Conservation (phyloP, 2,797 vertebrate genomes). For the Denticeps clupeoides region DNA sequence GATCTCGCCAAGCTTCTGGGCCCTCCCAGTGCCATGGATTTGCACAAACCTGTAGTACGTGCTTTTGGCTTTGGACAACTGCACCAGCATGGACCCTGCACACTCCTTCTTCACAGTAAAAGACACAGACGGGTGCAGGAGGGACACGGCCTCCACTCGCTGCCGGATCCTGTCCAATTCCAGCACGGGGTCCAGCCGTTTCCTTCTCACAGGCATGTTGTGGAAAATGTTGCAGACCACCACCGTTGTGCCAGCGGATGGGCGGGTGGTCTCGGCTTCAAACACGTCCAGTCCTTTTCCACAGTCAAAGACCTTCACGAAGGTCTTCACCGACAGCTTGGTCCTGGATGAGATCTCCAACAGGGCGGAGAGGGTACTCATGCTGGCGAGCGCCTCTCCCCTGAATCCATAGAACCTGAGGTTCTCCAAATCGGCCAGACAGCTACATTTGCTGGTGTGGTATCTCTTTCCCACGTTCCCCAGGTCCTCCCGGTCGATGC, state of each 20-base stretch:
- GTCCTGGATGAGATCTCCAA: constrained; percentile 80
- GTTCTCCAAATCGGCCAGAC: constrained; percentile 69
- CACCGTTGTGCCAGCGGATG: constrained; percentile 79
- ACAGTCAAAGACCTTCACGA: constrained; percentile 73
- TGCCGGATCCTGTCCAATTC: constrained; percentile 83
- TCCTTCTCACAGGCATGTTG: constrained; percentile 84
- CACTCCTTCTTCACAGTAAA: constrained; percentile 82
- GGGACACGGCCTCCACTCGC: constrained; percentile 75
- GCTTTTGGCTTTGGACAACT: constrained; percentile 77
- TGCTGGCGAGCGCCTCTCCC: constrained; percentile 87
- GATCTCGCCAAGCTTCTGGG: constrained; percentile 77
- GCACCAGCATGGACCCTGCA: constrained; percentile 75
- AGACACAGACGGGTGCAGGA: constrained; percentile 82
- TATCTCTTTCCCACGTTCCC: constrained; percentile 67
- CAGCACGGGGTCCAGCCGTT: constrained; percentile 66
- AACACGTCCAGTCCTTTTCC: constrained; percentile 60
- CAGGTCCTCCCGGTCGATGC: constrained; percentile 70
- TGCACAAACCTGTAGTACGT: constrained; percentile 80
- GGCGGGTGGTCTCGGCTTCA: constrained; percentile 66
- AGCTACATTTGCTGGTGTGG: constrained; percentile 81
- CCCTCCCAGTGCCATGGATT: constrained; percentile 69
- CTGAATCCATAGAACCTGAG: constrained; percentile 77
- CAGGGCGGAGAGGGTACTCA: constrained; percentile 64
- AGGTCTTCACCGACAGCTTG: constrained; percentile 63
- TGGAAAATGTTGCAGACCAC: constrained; percentile 78